Evolutionary conservation across 92 coral and sea anemone genomes (phyloP).

Genomic region (Bergia puertoricense): DNA sequence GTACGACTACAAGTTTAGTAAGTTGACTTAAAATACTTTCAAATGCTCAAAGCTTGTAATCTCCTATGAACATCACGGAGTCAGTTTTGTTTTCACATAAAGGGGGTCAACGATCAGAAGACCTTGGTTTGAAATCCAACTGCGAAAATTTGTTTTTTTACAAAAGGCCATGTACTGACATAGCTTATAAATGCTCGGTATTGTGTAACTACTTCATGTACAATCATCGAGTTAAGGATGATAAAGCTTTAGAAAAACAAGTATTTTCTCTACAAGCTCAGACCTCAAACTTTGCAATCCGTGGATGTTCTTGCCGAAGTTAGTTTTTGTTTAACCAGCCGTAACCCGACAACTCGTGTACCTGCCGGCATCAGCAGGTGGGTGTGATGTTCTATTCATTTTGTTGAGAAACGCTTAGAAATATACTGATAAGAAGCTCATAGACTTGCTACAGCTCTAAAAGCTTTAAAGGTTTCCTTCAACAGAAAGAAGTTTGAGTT

Average conservation of each 20-base stretch:
- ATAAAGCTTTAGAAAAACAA: not conserved
- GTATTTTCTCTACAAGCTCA: not conserved
- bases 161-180: not conserved
- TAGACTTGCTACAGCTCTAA: too few relatives aligned
- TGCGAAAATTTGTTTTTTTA: not conserved
- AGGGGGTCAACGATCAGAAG: not conserved
- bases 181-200: not conserved
- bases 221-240: not conserved
- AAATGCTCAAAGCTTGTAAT: not conserved
- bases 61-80: not conserved
- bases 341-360: not conserved
- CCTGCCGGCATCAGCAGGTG: not conserved
- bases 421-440: too few relatives aligned
- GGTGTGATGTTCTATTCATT: not conserved
- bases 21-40: constrained; percentile 37
- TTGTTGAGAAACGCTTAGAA: not conserved
- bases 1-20: constrained; percentile 88
- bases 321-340: not conserved
- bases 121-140: not conserved
- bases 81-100: not conserved
- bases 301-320: not conserved
- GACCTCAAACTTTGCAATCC: not conserved
- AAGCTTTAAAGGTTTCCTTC: too few relatives aligned
- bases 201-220: not conserved
- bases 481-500: too few relatives aligned